Evolutionary conservation across 1,140 invertebrate genomes (phyloP), one percentile per base, ranked within the genome.

Genomic region (Lamellibrachia luymesi): DNA sequence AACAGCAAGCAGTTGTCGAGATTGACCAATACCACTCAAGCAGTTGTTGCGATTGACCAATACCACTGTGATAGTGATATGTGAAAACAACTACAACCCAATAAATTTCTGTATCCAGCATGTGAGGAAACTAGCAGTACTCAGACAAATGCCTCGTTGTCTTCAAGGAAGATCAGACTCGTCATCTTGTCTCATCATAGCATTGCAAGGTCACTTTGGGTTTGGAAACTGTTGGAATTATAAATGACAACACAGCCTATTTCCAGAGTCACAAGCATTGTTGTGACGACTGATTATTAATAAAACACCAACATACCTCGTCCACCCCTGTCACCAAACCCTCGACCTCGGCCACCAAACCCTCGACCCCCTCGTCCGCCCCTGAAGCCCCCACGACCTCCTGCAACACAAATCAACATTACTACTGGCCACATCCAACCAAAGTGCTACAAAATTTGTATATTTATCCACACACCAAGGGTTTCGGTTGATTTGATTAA

Each of bases 271-370:
- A 38, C 38, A 38, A 38, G 38, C 38, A 38, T 38, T 38, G 38
- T 38, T 38, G 38, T 38, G 38, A 38, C 38, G 64, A 80, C 2
- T 1, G 64, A 80, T 80, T 4, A 56, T 17, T 80, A 80, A 80
- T 17, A 80, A 17, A 80, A 80, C 13, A 8, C 64, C 13, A 80
- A 22, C 64, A 6, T 80, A 80, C 64, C 64, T 51, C 52, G 5
- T 51, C 52, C 52, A 8, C 92, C 92, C 52, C 92, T 92, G 51
- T 52, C 92, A 51, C 92, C 92, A 91, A 25, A 25, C 22, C 92
- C 50, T 52, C 92, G 50, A 50, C 92, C 27, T 92, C 92, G 50
- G 17, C 92, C 92, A 51, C 92, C 49, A 92, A 92, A 92, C 51
- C 92, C 92, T 51, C 92, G 50, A 17, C 92, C 52, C 27, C 92